Conservation (phyloP, 2,888 invertebrate species). For the Idaea biselata region DNA sequence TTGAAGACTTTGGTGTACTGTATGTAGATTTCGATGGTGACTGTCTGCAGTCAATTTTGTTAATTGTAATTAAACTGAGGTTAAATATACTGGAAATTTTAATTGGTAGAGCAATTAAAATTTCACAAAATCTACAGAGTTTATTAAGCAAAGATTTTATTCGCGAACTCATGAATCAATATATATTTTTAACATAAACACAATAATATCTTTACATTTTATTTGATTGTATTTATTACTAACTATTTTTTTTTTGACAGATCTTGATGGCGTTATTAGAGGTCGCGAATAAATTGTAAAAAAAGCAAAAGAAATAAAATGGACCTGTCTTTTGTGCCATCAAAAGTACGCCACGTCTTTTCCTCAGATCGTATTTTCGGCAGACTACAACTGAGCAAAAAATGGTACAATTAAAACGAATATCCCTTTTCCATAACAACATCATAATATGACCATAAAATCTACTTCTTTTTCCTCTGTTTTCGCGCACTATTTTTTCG, state of each 20-base stretch:
- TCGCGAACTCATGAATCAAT: neutral
- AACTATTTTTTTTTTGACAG: too few relatives aligned
- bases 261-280: neutral
- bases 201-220: too few relatives aligned
- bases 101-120: too few relatives aligned
- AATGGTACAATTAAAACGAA: slow-evolving; percentile 7
- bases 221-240: neutral
- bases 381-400: slow-evolving; percentile 9
- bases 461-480: too few relatives aligned
- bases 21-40: slow-evolving; percentile 27
- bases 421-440: neutral
- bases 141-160: neutral
- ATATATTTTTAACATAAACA: neutral
- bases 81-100: slow-evolving; percentile 19
- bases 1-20: slow-evolving; percentile 34
- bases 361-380: neutral
- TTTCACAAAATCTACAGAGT: neutral
- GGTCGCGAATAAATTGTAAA: neutral
- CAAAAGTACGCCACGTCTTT: slow-evolving; percentile 17
- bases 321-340: slow-evolving; percentile 15
- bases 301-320: neutral
- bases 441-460: neutral
- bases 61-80: slow-evolving; percentile 17
- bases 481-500: too few relatives aligned
- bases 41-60: slow-evolving; percentile 25